Evolutionary conservation across 2,797 vertebrate species (phyloP), one percentile per base, ranked within the genome.

Genomic region (Artibeus lituratus): DNA sequence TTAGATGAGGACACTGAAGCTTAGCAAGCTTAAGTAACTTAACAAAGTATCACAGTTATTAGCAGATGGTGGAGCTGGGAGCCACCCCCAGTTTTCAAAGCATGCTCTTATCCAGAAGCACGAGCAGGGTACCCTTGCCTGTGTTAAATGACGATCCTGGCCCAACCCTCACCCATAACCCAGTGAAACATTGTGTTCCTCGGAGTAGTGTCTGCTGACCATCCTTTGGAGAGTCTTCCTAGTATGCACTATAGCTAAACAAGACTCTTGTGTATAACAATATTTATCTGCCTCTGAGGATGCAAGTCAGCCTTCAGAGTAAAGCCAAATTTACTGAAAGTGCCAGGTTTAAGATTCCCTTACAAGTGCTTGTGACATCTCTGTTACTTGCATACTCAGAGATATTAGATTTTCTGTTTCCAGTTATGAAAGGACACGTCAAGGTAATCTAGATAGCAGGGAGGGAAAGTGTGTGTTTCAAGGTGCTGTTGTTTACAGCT

Each of bases 351-450:
- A 84, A 96, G 87, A 90, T 83, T 94, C 15, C 18, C 29, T 90
- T 91, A 49, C 21, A 81, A 81, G 51, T 51, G 53, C 42, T 96
- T 96, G 65, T 88, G 69, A 88, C 91, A 93, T 96, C 90, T 90
- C 73, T 95, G 77, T 62, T 95, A 94, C 70, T 91, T 96, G 85
- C 82, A 74, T 94, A 94, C 86, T 93, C 51, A 49, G 59, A 83
- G 59, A 91, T 78, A 91, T 29, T 94, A 72, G 69, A 53, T 94
- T 96, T 95, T 95, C 82, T 95, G 82, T 96, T 87, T 94, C 44
- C 78, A 70, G 29, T 51, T 95, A 42, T 55, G 32, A 94, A 94
- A 93, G 37, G 47, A 92, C 74, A 51, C 53, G 94, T 16, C 90
- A 94, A 74, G 62, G 74, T 92, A 86, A 92, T 83, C 51, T 74